phyloP scores from a whole-genome alignment of 2,113 vertebrate genomes.

The Heteronetta atricapilla region DNA sequence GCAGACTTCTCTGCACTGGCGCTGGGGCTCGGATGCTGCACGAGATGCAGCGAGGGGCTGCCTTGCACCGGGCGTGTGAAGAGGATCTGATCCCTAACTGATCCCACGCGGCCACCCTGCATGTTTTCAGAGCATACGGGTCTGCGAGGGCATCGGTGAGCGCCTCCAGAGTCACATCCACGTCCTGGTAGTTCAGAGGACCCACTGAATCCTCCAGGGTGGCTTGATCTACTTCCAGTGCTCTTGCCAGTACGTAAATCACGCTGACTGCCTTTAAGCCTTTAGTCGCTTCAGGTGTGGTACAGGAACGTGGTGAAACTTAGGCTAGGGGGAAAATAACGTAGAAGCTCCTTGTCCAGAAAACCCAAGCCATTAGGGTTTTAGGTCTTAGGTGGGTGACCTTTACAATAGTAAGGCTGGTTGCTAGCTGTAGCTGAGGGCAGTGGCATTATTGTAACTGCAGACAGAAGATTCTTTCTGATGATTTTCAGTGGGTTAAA shows the following conservation, averaged over 20 bases:
- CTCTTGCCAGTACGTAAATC: slow-evolving; percentile 14
- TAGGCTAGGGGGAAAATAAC: slow-evolving; percentile 44
- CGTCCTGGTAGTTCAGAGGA: slow-evolving; percentile 6
- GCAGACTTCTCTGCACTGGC: neutral
- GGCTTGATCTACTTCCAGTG: slow-evolving; percentile 16
- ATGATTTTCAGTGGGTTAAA: neutral
- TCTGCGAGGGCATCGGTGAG: neutral
- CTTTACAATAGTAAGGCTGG: neutral
- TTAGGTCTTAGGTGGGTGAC: neutral
- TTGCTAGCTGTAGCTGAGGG: slow-evolving; percentile 33
- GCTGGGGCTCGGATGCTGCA: neutral
- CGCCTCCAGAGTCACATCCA: neutral
- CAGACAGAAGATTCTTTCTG: neutral
- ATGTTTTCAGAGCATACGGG: neutral
- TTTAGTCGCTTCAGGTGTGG: slow-evolving; percentile 39
- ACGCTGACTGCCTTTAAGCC: slow-evolving; percentile 36
- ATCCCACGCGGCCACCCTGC: neutral
- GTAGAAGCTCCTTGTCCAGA: slow-evolving; percentile 18
- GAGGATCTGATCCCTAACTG: neutral
- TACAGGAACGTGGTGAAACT: slow-evolving; percentile 3
- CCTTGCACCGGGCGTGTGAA: neutral
- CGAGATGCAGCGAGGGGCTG: neutral
- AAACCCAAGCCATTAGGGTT: neutral
- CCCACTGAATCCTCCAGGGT: neutral
- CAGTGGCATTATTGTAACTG: neutral